These are phyloP conservation scores for fruit fly (Drosophila melanogaster) DNA, from an alignment of 1,140 invertebrate genomes.

Conservation along the genomic window DNA sequence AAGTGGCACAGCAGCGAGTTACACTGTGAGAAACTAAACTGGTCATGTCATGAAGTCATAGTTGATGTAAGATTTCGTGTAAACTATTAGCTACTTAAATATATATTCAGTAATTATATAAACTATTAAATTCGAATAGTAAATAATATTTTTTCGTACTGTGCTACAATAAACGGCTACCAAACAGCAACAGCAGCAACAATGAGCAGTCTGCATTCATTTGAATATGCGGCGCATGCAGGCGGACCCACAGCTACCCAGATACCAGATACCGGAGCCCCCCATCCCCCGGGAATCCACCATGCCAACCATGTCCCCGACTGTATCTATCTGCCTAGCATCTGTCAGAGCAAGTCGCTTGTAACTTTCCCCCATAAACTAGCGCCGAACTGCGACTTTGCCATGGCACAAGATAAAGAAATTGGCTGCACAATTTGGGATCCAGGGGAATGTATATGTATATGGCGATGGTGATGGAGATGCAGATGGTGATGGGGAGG, in stretches of 20 bases:
- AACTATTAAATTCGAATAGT: background rate
- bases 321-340: slow-evolving; percentile 68
- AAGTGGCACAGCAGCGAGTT: slow-evolving; percentile 52
- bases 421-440: slow-evolving; percentile 62
- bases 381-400: slow-evolving; percentile 46
- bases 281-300: background rate
- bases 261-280: background rate
- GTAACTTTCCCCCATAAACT: slow-evolving; percentile 81
- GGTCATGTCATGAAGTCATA: too few relatives aligned
- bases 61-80: too few relatives aligned
- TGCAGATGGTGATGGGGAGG: background rate
- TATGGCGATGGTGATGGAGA: background rate
- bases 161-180: slow-evolving; percentile 19
- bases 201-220: slow-evolving; percentile 66
- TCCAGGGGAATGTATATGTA: slow-evolving; percentile 14
- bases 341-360: slow-evolving; percentile 69
- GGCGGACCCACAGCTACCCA: slow-evolving; percentile 43
- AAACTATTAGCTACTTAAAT: too few relatives aligned
- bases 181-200: slow-evolving; percentile 20
- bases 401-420: slow-evolving; percentile 53
- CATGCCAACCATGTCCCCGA: background rate
- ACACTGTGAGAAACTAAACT: background rate
- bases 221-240: slow-evolving; percentile 74
- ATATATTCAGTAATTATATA: too few relatives aligned
- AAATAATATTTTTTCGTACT: background rate